phyloP scores from a whole-genome alignment of 2,113 vertebrate genomes.

The Macaca fascicularis region T2T-MFA8v1.1 NC_088381.1:147074501-147075000 shows the following conservation, averaged over 20 bases:
- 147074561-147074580: background rate
- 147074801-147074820: too few species aligned
- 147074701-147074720: background rate
- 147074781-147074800: background rate
- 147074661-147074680: background rate
- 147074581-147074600: background rate
- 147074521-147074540: background rate
- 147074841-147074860: too few species aligned
- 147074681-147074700: background rate
- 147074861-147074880: too few species aligned
- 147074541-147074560: background rate
- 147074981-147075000: too few species aligned
- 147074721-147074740: background rate
- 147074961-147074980: too few species aligned
- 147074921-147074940: too few species aligned
- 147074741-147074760: background rate
- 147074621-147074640: background rate
- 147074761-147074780: background rate
- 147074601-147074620: background rate
- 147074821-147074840: rapidly evolving
- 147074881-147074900: rapidly evolving
- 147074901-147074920: too few species aligned
- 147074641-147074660: background rate
- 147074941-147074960: too few species aligned
- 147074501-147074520: background rate